These are phyloP conservation scores for Distichodus sexfasciatus DNA, from an alignment of 2,797 vertebrate genomes.

Conservation along the genomic window DNA sequence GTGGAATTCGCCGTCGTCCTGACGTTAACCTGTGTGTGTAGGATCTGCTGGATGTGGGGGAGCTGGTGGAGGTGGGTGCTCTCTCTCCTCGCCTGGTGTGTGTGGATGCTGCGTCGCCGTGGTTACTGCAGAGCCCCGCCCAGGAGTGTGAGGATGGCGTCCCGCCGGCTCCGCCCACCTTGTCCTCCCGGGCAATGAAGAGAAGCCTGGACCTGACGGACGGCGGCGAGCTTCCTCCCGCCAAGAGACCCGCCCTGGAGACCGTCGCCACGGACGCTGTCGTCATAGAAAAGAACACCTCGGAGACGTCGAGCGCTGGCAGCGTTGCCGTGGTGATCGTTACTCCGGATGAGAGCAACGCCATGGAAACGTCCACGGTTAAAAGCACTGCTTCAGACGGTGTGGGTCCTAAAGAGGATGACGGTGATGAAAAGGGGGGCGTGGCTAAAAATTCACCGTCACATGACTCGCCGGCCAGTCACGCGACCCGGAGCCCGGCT, in stretches of 20 bases:
- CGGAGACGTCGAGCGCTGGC: not conserved
- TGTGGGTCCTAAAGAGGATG: not conserved
- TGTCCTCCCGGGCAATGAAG: conserved; percentile 27
- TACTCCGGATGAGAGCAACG: not conserved
- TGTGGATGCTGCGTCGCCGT: conserved; percentile 72
- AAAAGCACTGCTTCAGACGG: not conserved
- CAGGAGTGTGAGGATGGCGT: not conserved
- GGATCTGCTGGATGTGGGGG: conserved; percentile 80
- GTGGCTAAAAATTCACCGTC: not conserved
- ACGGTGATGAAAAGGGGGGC: not conserved
- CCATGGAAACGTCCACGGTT: not conserved
- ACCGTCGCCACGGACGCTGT: not conserved
- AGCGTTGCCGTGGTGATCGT: not conserved
- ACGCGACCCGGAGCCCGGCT: too few species aligned
- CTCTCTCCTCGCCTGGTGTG: conserved; percentile 77
- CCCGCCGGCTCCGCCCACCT: not conserved
- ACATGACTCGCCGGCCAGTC: too few species aligned
- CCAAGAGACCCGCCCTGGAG: conserved; percentile 54
- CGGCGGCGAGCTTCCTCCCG: not conserved
- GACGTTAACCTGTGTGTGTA: conserved; percentile 52
- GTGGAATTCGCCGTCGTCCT: not conserved
- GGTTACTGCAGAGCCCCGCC: conserved; percentile 78
- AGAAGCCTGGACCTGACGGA: not conserved
- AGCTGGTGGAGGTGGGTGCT: conserved; percentile 82
- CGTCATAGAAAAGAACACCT: not conserved